Evolutionary conservation across 2,797 vertebrate genomes (phyloP), one percentile per base, ranked within the genome.

Genomic region (Alcedo quadribrachys): DNA sequence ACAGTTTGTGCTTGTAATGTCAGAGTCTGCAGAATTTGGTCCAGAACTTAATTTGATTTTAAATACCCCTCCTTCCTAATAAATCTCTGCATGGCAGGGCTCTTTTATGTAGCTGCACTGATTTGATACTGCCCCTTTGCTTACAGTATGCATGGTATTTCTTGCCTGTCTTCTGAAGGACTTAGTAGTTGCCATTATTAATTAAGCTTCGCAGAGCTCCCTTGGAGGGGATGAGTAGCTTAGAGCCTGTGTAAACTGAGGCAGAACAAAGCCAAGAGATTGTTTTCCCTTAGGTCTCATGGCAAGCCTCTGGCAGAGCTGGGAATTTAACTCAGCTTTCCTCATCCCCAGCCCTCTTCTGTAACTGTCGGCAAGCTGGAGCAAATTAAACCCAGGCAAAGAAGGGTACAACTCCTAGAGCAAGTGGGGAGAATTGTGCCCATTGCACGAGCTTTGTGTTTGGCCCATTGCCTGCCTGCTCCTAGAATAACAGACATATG

Each of bases 401-500:
- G 60, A 48, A 54, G 88, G 88, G 75, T 87, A 71, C 62, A 65
- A 21, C 50, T 89, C 46, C 75, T 45, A 4, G 1, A 91, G 94
- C 81, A 91, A 54, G 74, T 58, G 37, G 57, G 71, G 68, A 92
- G 85, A 74, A 54, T 30, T 91, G 86, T 93, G 91, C 92, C 95
- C 94, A 42, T 87, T 55, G 81, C 90, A 82, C 13, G 9, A 82
- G 61, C 65, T 84, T 79, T 61, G 25, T 4, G 0, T 75, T 87
- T 95, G 93, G 91, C 91, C 88, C 79, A 22, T 4, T 91, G 94
- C 90, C 95, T 81, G 80, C 65, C 2, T 3, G 48, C 89, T 96
- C 93, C 94, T 92, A 91, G 89, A 93, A 86, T 89, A 92, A 96
- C 89, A 94, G 81, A 87, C 94, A 92, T 71, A 84, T 78, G 92